phyloP scores from a whole-genome alignment of 2,113 vertebrate species.

The Pteruthius melanotis region DNA sequence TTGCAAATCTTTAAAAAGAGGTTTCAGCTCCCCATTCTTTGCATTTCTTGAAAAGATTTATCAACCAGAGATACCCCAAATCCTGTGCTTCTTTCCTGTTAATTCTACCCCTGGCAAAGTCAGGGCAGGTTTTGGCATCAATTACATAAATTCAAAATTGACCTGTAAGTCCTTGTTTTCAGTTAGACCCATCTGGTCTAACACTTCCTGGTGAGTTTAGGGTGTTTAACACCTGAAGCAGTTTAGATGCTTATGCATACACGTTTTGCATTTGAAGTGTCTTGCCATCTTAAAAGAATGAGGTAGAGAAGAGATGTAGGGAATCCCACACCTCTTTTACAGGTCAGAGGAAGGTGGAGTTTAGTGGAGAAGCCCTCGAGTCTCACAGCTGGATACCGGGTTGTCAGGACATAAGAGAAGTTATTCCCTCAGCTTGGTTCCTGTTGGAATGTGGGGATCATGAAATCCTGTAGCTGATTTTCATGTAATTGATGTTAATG shows the following conservation, averaged over 20 bases:
- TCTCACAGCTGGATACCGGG: background rate
- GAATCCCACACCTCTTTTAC: fast-evolving
- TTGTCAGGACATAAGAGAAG: background rate
- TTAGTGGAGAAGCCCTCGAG: background rate
- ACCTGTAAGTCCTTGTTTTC: background rate
- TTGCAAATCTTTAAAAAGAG: background rate
- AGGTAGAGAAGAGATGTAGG: background rate
- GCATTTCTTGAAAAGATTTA: background rate
- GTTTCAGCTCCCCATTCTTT: background rate
- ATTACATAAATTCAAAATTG: background rate
- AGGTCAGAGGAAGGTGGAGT: background rate
- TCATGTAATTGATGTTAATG: background rate
- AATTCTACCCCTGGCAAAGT: background rate
- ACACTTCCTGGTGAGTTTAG: background rate
- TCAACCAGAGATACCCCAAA: background rate
- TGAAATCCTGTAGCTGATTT: background rate
- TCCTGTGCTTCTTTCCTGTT: background rate
- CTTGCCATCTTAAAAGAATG: background rate
- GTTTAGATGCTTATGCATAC: background rate
- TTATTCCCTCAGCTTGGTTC: background rate
- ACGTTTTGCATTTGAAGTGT: fast-evolving
- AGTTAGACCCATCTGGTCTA: background rate
- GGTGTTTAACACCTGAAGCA: background rate
- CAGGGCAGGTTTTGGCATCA: background rate
- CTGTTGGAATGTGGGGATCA: background rate